phyloP scores from a whole-genome alignment of 1,140 invertebrate genomes.

The Drosophila virilis region DNA sequence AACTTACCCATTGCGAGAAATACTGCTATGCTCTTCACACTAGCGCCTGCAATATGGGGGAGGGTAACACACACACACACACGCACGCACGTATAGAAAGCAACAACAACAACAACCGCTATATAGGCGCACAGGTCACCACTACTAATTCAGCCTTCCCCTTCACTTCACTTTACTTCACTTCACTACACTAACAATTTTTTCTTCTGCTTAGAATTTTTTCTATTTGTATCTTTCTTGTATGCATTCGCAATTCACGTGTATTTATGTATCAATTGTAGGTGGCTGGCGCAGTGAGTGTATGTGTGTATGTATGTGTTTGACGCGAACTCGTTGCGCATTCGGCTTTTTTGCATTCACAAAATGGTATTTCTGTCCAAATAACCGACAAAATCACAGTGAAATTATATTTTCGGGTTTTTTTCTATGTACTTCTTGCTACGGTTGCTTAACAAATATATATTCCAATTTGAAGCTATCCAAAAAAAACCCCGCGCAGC shows the following conservation, averaged over 20 bases:
- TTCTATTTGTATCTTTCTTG: conserved; percentile 76
- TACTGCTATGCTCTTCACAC: conserved; percentile 76
- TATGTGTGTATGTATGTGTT: conserved; percentile 24
- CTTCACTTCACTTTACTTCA: conserved; percentile 60
- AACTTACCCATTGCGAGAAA: conserved; percentile 75
- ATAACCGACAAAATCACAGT: conserved; percentile 62
- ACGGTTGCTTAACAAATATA: conserved; percentile 38
- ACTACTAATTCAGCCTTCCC: conserved; percentile 55
- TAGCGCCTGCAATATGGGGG: conserved; percentile 76
- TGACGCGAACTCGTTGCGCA: conserved; percentile 39
- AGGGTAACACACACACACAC: conserved; percentile 64
- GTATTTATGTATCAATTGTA: conserved; percentile 35
- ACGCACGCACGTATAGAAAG: conserved; percentile 59
- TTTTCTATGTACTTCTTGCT: conserved; percentile 35
- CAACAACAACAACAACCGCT: conserved; percentile 73
- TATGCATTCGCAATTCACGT: conserved; percentile 78
- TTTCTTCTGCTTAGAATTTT: conserved; percentile 71
- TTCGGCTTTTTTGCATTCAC: conserved; percentile 42
- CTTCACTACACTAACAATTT: conserved; percentile 72
- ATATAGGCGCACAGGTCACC: conserved; percentile 79
- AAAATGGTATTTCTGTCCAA: conserved; percentile 45
- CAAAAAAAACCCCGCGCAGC: conserved; percentile 70
- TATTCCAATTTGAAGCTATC: conserved; percentile 65
- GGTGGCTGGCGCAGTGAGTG: conserved; percentile 27
- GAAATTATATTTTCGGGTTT: conserved; percentile 44